These are phyloP conservation scores for Neoniphon sammara DNA, from an alignment of 2,797 vertebrate genomes.

Conservation along the genomic window DNA sequence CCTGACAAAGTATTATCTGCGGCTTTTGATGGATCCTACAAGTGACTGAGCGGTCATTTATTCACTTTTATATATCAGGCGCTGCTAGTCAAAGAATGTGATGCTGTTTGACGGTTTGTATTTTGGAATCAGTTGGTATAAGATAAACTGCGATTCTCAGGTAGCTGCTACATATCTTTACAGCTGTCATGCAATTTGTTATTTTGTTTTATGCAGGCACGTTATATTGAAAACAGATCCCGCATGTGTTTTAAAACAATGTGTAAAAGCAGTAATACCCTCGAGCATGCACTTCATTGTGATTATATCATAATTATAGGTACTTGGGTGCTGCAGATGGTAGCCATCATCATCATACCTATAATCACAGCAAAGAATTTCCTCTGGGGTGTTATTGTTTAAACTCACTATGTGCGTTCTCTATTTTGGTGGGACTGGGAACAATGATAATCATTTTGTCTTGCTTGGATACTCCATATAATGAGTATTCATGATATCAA, in stretches of 20 bases:
- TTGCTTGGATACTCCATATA: constrained; percentile 47
- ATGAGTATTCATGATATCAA: constrained; percentile 25
- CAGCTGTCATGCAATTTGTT: background rate
- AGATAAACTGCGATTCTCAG: too few species aligned
- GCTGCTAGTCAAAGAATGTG: too few species aligned
- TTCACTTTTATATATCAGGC: too few species aligned
- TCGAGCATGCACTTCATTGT: constrained; percentile 28
- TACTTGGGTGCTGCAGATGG: constrained; percentile 51
- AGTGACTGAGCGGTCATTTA: too few species aligned
- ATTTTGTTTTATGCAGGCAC: background rate
- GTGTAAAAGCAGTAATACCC: constrained; percentile 28
- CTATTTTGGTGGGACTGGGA: constrained; percentile 25
- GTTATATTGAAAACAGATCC: background rate
- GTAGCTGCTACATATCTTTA: too few species aligned
- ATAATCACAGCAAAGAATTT: constrained; percentile 41
- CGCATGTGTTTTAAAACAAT: constrained; percentile 4
- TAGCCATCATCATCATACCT: constrained; percentile 48
- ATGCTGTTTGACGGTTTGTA: too few species aligned
- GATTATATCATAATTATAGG: constrained; percentile 29
- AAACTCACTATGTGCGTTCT: constrained; percentile 27
- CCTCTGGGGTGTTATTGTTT: constrained; percentile 42
- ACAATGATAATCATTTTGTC: constrained; percentile 14
- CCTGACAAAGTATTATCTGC: too few species aligned
- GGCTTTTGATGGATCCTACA: too few species aligned
- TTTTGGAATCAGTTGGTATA: too few species aligned